Evolutionary conservation across 2,888 invertebrate genomes (phyloP).

Genomic region (Pristionchus entomophagus): DNA sequence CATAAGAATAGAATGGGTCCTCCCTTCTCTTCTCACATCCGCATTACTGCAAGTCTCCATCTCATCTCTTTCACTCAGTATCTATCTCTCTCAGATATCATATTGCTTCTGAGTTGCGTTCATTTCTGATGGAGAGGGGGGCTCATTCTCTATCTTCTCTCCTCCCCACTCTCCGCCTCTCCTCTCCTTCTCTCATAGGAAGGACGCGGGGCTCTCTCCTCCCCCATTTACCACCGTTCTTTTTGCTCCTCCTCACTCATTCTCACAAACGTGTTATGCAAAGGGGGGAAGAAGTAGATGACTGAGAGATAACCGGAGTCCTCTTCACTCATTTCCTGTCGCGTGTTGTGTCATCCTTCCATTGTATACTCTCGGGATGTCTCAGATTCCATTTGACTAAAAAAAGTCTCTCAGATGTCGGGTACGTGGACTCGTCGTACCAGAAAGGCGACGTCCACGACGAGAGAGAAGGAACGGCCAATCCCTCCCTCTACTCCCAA

Average conservation of each 20-base stretch:
- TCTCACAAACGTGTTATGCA: conserved; percentile 45
- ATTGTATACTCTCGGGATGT: background rate
- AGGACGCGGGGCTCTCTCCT: conserved; percentile 22
- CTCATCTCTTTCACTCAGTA: conserved; percentile 24
- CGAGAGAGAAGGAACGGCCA: background rate
- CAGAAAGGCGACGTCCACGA: background rate
- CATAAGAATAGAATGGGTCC: conserved; percentile 44
- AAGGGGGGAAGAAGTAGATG: conserved; percentile 24
- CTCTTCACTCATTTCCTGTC: conserved; percentile 15
- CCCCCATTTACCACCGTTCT: conserved; percentile 45
- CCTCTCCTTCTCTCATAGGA: conserved; percentile 36
- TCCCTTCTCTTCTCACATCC: background rate
- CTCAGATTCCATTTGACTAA: background rate
- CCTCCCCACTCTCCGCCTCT: conserved; percentile 34
- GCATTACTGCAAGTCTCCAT: conserved; percentile 41
- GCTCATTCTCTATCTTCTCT: conserved; percentile 28
- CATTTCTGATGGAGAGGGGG: conserved; percentile 35
- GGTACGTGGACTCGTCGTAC: conserved; percentile 45
- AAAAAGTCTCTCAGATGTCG: conserved; percentile 39
- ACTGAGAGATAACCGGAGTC: conserved; percentile 41
- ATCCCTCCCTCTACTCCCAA: background rate
- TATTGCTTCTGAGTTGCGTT: conserved; percentile 44
- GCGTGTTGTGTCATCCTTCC: background rate
- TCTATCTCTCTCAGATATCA: too few species aligned
- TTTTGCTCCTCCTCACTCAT: conserved; percentile 24